A percentile compares a stretch with the other conserved stretches of the same genome.
Evolutionary conservation across 2,113 vertebrate genomes (phyloP).

Genomic region (Pluvianellus socialis): DNA sequence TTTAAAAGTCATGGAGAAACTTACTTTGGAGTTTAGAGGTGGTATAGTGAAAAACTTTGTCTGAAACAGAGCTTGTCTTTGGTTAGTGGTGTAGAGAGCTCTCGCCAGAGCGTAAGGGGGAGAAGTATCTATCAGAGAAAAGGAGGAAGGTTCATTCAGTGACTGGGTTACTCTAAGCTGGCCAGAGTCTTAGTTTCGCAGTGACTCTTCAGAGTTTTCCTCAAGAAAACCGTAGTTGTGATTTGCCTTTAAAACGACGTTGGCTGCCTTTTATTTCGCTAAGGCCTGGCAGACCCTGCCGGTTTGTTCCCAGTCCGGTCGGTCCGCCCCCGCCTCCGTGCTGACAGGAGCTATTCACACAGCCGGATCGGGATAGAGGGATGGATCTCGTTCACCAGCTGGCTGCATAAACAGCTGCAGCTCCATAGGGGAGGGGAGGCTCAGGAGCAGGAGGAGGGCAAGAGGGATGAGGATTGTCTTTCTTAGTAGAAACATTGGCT

Average conservation of each 20-base stretch:
- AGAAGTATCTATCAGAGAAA: not conserved
- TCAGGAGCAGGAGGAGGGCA: not conserved
- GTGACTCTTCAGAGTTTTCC: not conserved
- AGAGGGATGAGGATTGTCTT: not conserved
- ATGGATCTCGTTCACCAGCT: slow-evolving; percentile 9
- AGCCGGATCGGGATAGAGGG: not conserved
- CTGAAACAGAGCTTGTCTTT: not conserved
- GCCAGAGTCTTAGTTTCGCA: not conserved
- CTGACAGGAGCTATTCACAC: slow-evolving; percentile 13
- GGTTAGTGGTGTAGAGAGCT: not conserved
- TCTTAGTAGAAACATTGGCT: not conserved
- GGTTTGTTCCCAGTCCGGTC: not conserved
- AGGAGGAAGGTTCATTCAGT: not conserved
- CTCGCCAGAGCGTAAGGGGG: not conserved
- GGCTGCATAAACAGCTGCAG: slow-evolving; percentile 51
- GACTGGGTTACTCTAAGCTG: not conserved
- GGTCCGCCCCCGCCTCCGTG: not conserved
- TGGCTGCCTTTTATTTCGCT: not conserved
- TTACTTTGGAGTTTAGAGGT: not conserved
- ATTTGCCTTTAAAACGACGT: not conserved
- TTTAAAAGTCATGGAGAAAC: not conserved
- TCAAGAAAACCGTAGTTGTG: not conserved
- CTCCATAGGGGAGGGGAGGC: not conserved
- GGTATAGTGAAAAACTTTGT: not conserved
- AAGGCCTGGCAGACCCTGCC: not conserved